Evolutionary conservation across 1,140 invertebrate species (phyloP), one percentile per base, ranked within the genome.

Genomic region (Hyphantria cunea): DNA sequence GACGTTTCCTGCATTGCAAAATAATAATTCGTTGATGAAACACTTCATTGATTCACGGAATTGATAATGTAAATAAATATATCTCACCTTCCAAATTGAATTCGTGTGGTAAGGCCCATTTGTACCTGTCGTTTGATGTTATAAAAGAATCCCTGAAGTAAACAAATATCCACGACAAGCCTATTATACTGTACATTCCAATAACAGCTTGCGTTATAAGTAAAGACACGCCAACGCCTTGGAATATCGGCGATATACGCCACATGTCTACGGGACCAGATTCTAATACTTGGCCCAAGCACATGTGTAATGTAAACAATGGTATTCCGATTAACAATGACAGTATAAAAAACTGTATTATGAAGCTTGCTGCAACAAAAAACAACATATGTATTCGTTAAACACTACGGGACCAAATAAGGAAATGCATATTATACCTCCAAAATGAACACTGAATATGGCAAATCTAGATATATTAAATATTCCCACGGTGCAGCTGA

Each of bases 401-500:
- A 37, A 34, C 17, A 42, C 14, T 31, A 62, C 25, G 37, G 17
- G 6, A 52, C 17, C 14, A 54, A 54, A 54, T 60, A 59, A 60
- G 37, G 33, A 34, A 34, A 13, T 41, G 53, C 15, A 52, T 58
- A 49, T 54, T 12, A 92, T 83, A 95, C 95, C 95, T 91, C 97
- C 97, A 89, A 97, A 98, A 79, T 96, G 95, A 69, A 97, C 93
- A 70, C 96, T 96, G 66, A 97, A 93, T 68, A 96, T 94, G 65
- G 96, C 95, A 91, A 98, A 98, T 75, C 97, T 93, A 72, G 95
- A 96, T 74, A 98, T 95, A 86, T 97, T 97, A 80, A 96, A 97
- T 25, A 97, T 93, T 25, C 96, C 96, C 52, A 98, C 84, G 0
- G 96, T 97, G 79, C 96, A 97, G 37, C 95, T 95, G 1, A 97